phyloP scores from a whole-genome alignment of 2,113 vertebrate species.

The Hyperoodon ampullatus region DNA sequence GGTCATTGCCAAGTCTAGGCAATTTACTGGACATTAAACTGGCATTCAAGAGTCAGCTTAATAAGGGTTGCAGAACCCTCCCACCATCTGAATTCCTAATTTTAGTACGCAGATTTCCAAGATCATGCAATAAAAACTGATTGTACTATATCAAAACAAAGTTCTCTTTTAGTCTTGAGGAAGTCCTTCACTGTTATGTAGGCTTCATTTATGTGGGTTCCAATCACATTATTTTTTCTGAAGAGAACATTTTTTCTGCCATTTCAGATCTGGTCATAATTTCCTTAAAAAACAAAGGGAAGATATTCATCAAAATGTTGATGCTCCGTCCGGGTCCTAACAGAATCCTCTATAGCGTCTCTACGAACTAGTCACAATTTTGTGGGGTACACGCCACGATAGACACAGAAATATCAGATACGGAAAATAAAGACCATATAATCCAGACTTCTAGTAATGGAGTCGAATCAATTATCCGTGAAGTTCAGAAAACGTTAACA shows the following conservation, averaged over 20 bases:
- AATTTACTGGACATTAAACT: neutral
- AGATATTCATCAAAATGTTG: neutral
- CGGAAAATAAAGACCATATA: neutral
- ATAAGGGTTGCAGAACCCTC: neutral
- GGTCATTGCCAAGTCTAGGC: neutral
- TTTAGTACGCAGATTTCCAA: neutral
- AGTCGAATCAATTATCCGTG: neutral
- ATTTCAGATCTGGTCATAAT: constrained; percentile 95
- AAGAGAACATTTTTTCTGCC: constrained; percentile 89
- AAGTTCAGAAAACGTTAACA: neutral
- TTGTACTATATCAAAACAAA: neutral
- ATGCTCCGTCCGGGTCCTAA: neutral
- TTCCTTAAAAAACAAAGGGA: constrained; percentile 82
- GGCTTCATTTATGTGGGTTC: neutral
- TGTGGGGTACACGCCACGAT: neutral
- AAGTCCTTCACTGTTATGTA: neutral
- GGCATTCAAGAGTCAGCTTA: neutral
- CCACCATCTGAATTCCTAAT: neutral
- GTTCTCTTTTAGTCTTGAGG: neutral
- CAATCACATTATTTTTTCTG: constrained; percentile 80
- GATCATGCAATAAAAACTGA: neutral
- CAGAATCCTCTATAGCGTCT: neutral
- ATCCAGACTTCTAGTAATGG: neutral
- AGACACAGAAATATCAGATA: neutral
- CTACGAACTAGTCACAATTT: neutral